Evolutionary conservation across 2,888 invertebrate species (phyloP), one percentile per base, ranked within the genome.

Genomic region (Lasioglossum vierecki): DNA sequence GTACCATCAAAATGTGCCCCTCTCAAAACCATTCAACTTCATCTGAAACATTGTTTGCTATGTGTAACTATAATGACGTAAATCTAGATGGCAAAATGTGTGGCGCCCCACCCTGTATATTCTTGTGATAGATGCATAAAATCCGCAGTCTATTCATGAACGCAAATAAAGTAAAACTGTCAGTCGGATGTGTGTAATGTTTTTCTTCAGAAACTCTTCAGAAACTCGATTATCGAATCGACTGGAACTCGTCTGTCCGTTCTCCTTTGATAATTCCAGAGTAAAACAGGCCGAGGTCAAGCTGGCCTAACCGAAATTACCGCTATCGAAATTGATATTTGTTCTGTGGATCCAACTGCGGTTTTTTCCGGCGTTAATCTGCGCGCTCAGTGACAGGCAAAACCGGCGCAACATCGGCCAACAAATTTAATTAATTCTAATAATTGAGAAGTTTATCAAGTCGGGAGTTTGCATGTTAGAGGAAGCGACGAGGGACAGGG

Each of bases 341-440:
- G 77, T 75, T 75, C 60, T 57, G 13, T 35, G 18, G 70, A 53
- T 35, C 2, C 63, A n/a, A 15, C 53, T 8, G 26, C 68, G 30
- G 6, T 30, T 73, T 53, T 68, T 68, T 73, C 35, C 13, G 26
- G 15, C 49, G 53, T 78, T 72, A 57, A 72, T 73, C 44, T 60
- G 35, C 9, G 39, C 22, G 11, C 66, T 18, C 63, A 4, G 39
- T 9, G 76, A n/a, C 66, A 26, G 15, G 30, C 66, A 66, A 82
- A 73, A 76, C 63, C 72, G 1, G 39, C 53, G 66, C 66, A 77
- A 84, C 84, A 46, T 46, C 79, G 76, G 41, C 39, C 63, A 71
- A 77, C 84, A 77, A 80, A 85, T 90, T 90, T 90, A 90, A 90
- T 90, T 90, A 90, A 90, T 90, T 85, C 83, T 83, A 83, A 85